These are phyloP conservation scores for Bradypus variegatus DNA, from an alignment of 2,797 vertebrate genomes.

Conservation along the genomic window DNA sequence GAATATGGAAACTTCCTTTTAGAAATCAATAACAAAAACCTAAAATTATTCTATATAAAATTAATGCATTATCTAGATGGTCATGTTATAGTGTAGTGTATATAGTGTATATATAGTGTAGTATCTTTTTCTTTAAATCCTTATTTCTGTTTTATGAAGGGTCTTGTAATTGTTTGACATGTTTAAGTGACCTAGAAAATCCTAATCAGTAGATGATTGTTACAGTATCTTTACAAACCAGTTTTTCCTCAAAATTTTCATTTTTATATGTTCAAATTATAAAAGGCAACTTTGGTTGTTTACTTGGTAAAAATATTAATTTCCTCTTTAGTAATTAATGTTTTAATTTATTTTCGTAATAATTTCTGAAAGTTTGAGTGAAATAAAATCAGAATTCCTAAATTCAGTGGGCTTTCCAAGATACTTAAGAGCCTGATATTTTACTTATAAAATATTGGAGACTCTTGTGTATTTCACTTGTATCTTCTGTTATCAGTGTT, in stretches of 20 bases:
- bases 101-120: background rate
- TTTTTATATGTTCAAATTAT: constrained; percentile 29
- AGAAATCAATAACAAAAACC: constrained; percentile 24
- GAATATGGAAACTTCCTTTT: constrained; percentile 22
- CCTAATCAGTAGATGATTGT: background rate
- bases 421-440: constrained; percentile 27
- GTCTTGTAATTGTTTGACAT: background rate
- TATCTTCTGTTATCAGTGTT: background rate
- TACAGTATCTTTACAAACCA: background rate
- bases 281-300: constrained; percentile 7
- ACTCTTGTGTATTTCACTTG: background rate
- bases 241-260: background rate
- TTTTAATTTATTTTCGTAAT: constrained; percentile 18
- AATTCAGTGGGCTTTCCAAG: constrained; percentile 14
- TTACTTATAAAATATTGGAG: constrained; percentile 35
- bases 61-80: background rate
- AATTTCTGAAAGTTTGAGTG: background rate
- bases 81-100: background rate
- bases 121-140: background rate
- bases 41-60: constrained; percentile 26
- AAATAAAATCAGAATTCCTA: constrained; percentile 18
- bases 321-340: constrained; percentile 8
- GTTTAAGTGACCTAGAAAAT: constrained; percentile 25
- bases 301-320: background rate
- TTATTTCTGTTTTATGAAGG: constrained; percentile 37